A percentile compares a stretch with the other conserved stretches of the same genome.
Conservation (phyloP, 2,113 vertebrate genomes). For the Oxyruncus cristatus region DNA sequence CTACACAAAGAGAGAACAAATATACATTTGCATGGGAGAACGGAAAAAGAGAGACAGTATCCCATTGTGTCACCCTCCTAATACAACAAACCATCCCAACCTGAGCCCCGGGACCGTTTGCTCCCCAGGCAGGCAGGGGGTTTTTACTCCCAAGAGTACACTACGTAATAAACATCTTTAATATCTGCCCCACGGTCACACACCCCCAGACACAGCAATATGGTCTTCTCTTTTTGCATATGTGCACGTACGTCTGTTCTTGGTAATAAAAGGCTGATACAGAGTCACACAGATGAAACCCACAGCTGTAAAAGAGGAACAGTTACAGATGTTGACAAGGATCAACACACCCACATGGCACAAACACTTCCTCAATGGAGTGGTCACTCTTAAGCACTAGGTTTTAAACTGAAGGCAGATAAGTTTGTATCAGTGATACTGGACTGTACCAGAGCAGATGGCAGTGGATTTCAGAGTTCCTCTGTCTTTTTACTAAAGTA, state of each 20-base stretch:
- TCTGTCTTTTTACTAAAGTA: conserved; percentile 1
- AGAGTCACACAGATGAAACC: neutral
- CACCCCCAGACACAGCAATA: neutral
- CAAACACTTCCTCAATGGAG: neutral
- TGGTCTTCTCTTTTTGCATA: neutral
- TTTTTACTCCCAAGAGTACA: neutral
- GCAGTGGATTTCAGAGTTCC: neutral
- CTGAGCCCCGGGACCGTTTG: neutral
- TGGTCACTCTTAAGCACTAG: neutral
- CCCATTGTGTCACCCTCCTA: neutral
- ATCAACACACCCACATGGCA: neutral
- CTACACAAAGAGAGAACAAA: conserved; percentile 28
- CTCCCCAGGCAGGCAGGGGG: neutral
- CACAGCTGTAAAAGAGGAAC: neutral
- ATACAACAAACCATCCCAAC: neutral
- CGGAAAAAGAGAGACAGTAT: neutral
- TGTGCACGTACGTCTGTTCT: neutral
- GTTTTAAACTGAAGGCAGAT: neutral
- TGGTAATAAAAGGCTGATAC: neutral
- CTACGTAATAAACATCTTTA: neutral
- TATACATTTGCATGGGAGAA: neutral
- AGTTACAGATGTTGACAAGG: neutral
- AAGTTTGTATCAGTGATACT: neutral
- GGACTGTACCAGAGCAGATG: neutral
- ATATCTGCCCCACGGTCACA: neutral